Percentiles rank a stretch among this genome's conserved stretches.
These are phyloP conservation scores for Labeo calbasu DNA, from an alignment of 2,797 vertebrate genomes.

Conservation along the genomic window DNA sequence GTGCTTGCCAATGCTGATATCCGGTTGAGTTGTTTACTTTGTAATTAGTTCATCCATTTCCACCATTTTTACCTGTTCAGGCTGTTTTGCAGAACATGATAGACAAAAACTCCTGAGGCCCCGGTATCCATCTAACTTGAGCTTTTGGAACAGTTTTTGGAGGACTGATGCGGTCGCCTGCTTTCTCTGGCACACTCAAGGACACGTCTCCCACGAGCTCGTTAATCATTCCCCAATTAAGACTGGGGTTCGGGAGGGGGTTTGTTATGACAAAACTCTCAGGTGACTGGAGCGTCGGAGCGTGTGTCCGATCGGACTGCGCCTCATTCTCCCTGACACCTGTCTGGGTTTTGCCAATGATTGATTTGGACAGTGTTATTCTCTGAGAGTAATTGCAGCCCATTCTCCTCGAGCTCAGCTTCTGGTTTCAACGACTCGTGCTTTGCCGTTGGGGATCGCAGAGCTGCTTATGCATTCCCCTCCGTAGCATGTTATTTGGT, in stretches of 20 bases:
- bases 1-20: background rate
- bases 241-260: conserved; percentile 3
- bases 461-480: conserved; percentile 59
- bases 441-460: conserved; percentile 51
- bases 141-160: conserved; percentile 10
- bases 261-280: conserved; percentile 52
- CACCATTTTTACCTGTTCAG: background rate
- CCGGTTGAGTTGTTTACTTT: background rate
- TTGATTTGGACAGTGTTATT: conserved; percentile 67
- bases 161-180: conserved; percentile 14
- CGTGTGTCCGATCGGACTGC: background rate
- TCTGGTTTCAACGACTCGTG: conserved; percentile 1
- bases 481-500: conserved; percentile 52
- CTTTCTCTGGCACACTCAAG: conserved; percentile 54
- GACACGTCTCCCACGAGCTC: conserved; percentile 38
- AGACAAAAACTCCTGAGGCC: background rate
- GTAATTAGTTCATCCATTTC: background rate
- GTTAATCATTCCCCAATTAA: conserved; percentile 60
- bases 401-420: conserved; percentile 38
- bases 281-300: conserved; percentile 59
- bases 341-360: conserved; percentile 64
- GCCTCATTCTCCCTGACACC: conserved; percentile 57
- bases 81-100: background rate
- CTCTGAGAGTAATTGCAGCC: conserved; percentile 63
- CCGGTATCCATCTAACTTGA: background rate